Conservation (phyloP, 2,888 invertebrate genomes). For the Eupeodes luniger region DNA sequence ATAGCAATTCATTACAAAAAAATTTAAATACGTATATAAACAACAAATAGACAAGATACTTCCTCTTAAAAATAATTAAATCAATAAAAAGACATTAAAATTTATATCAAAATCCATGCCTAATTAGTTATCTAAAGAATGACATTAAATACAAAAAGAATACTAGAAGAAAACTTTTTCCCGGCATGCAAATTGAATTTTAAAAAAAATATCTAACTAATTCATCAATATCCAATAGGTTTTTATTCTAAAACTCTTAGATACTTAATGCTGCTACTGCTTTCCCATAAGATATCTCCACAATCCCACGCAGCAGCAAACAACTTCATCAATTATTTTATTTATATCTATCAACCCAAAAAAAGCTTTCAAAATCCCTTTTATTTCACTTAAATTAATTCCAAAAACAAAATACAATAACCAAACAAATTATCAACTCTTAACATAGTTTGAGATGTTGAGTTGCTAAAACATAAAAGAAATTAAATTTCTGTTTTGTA, state of each 20-base stretch:
- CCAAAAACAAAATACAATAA: constrained; percentile 12
- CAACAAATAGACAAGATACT: neutral
- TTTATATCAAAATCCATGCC: constrained; percentile 14
- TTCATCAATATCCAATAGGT: constrained; percentile 3
- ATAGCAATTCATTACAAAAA: neutral
- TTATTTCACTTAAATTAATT: constrained; percentile 37
- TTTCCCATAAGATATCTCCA: constrained; percentile 34
- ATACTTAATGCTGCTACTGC: constrained; percentile 31
- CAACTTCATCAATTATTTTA: constrained; percentile 53
- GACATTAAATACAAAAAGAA: neutral
- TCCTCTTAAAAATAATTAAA: constrained; percentile 3
- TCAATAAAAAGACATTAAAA: neutral
- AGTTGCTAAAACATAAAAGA: neutral
- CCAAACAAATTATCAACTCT: constrained; percentile 36
- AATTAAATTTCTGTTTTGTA: too few species aligned
- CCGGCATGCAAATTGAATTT: neutral
- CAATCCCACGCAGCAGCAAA: neutral
- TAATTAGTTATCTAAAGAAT: constrained; percentile 11
- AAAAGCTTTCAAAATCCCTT: constrained; percentile 60
- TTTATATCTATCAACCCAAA: constrained; percentile 34
- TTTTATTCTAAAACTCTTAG: constrained; percentile 9
- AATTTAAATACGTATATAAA: neutral
- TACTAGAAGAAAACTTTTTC: neutral
- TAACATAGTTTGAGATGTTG: neutral
- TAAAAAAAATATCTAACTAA: neutral